These are phyloP conservation scores for Hoplodrina ambigua DNA, from an alignment of 2,888 invertebrate species.

Conservation along the genomic window DNA sequence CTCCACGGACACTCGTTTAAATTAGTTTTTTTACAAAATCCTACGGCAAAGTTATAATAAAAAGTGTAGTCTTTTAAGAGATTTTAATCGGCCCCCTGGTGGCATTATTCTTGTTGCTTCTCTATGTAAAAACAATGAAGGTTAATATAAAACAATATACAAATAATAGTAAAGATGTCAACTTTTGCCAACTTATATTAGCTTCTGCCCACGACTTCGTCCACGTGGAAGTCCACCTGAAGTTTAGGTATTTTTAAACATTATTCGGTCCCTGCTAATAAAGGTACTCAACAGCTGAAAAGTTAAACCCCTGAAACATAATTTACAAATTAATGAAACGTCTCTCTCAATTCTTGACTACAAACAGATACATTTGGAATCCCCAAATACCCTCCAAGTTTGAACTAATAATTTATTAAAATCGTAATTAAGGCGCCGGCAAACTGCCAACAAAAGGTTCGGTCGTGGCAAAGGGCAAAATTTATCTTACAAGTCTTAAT, in stretches of 20 bases:
- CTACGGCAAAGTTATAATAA: no score
- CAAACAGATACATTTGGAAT: conserved; percentile 55
- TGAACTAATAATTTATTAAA: conserved; percentile 77
- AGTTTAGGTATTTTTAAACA: no score
- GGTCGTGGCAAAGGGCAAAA: conserved; percentile 62
- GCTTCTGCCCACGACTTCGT: background rate
- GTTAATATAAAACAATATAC: no score
- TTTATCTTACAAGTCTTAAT: conserved; percentile 65
- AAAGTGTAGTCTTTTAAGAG: no score
- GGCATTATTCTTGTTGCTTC: no score
- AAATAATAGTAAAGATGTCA: no score
- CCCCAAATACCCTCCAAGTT: conserved; percentile 62
- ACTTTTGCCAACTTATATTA: no score
- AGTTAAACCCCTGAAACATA: conserved; percentile 3
- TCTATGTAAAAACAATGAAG: no score
- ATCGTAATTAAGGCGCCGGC: conserved; percentile 73
- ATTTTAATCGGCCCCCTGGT: no score
- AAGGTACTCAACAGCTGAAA: conserved; percentile 17
- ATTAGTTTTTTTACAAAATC: no score
- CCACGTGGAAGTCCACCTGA: background rate
- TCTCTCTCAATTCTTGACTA: conserved; percentile 29
- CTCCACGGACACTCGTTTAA: no score
- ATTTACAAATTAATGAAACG: conserved; percentile 32
- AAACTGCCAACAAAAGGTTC: conserved; percentile 66
- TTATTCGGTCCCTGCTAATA: background rate